Base-by-base conservation (phyloP, 1,140 invertebrate species). In the Pogonus chalceus region DNA sequence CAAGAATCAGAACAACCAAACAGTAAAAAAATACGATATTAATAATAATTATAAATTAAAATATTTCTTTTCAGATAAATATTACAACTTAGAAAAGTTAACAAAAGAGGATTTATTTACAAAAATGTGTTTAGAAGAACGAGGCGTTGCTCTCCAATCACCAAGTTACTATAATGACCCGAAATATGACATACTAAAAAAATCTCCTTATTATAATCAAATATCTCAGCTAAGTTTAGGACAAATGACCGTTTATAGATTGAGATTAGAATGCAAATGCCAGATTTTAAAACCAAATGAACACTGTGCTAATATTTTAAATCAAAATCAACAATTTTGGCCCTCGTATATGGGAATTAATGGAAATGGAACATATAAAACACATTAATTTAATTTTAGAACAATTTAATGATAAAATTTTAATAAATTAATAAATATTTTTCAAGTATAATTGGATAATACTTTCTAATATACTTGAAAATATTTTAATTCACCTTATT, bases 231-330 rank as follows among this genome's bases (percentile, higher is more conserved):
- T 77, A 20, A 64, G 68, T 23, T 55, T 78, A 2, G 76, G 77
- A 2, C 74, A 78, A 65, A 73, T 79, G 73, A 79, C 75, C 2
- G 62, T 79, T 39, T 78, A 78, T 49, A 71, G 78, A 59, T 64
- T 79, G 53, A 68, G 67, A 37, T 62, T 80, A 2, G 64, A 71
- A 57, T 79, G 78, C 49, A 58, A 65, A 26, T 79, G 79, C 65
- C 72, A 14, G 64, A 68, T 49, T 65, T 68, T 57, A 66, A 72
- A 65, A 54, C 69, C 31, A 59, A 67, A 58, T 65, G 75, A 67
- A 68, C 73, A 57, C 63, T 69, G 56, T 73, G 76, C 58, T 64
- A 67, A 65, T 70, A 74, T 72, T 57, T 57, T 69, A 35, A 73
- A 76, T 52, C 70, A 71, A 0, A 48, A 53, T 2, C 55, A 66